phyloP scores from a whole-genome alignment of 2,113 vertebrate genomes.

The Calyptommatus sinebrachiatus region DNA sequence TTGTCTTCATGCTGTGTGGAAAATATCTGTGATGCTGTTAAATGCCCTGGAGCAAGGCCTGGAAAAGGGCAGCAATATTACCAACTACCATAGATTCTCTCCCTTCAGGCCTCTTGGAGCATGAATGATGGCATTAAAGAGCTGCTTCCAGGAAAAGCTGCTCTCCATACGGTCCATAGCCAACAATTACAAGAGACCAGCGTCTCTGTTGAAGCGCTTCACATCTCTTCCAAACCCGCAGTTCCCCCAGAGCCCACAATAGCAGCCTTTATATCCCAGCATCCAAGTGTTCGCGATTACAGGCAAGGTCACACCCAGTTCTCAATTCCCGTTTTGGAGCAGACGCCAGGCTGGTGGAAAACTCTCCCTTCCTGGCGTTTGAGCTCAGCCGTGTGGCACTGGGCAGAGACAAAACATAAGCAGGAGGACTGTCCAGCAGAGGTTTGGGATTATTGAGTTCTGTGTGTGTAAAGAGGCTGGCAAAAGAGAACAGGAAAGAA shows the following conservation, averaged over 20 bases:
- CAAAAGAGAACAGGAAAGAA: neutral
- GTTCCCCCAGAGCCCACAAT: conserved; percentile 23
- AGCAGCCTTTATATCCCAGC: conserved; percentile 30
- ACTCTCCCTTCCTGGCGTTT: neutral
- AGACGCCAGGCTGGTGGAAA: conserved; percentile 19
- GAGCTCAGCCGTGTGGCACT: neutral
- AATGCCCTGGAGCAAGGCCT: neutral
- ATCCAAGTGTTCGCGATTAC: conserved; percentile 25
- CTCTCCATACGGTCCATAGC: conserved; percentile 6
- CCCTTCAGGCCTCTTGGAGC: neutral
- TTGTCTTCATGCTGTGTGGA: neutral
- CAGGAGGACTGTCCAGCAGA: neutral
- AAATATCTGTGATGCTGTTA: neutral
- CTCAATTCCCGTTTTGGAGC: conserved; percentile 18
- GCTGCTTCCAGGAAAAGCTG: conserved; percentile 21
- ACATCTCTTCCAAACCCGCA: conserved; percentile 26
- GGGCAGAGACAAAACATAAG: conserved; percentile 4
- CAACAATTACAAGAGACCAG: conserved; percentile 26
- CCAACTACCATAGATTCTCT: neutral
- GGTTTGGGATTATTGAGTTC: neutral
- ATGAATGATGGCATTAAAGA: neutral
- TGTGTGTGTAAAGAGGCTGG: neutral
- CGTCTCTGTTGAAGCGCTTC: conserved; percentile 12
- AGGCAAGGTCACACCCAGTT: conserved; percentile 31
- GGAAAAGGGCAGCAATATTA: neutral